These are phyloP conservation scores for Typhlichthys eigenmanni DNA, from an alignment of 2,797 vertebrate genomes.

Conservation along the genomic window DNA sequence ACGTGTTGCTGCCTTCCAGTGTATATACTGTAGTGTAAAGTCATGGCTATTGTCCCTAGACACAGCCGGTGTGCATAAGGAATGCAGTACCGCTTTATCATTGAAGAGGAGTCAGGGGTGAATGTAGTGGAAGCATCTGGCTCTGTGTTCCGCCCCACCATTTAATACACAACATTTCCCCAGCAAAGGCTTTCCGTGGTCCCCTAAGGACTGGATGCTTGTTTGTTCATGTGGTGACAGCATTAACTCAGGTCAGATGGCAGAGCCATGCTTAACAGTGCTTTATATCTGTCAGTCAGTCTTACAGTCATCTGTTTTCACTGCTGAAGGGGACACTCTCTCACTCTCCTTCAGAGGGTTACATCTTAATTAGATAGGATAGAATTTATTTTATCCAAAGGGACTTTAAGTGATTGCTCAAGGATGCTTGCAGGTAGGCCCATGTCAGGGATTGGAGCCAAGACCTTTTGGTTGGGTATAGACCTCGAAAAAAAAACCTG, in stretches of 20 bases:
- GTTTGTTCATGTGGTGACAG: constrained; percentile 48
- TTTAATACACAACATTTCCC: constrained; percentile 16
- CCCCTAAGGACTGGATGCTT: constrained; percentile 33
- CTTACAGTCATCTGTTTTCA: constrained; percentile 7
- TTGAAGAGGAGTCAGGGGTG: constrained; percentile 12
- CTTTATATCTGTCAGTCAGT: constrained; percentile 16
- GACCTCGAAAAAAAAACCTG: no score
- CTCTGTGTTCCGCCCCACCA: constrained; percentile 45
- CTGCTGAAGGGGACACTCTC: background rate
- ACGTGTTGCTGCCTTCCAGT: background rate
- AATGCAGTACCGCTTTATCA: constrained; percentile 13
- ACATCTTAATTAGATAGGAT: background rate
- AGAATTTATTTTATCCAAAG: no score
- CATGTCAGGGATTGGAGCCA: no score
- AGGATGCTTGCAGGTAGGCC: no score
- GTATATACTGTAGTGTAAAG: constrained; percentile 14
- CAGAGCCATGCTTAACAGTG: constrained; percentile 1
- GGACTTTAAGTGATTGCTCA: no score
- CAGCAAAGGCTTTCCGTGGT: constrained; percentile 23
- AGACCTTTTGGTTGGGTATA: no score
- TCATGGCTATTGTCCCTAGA: constrained; percentile 20
- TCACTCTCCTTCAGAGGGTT: background rate
- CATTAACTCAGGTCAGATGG: constrained; percentile 10
- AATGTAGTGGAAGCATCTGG: constrained; percentile 57
- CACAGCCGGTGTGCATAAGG: constrained; percentile 20